A percentile compares a stretch with the other conserved stretches of the same genome.
phyloP scores from a whole-genome alignment of 2,888 invertebrate genomes.

The Catocala nupta region DNA sequence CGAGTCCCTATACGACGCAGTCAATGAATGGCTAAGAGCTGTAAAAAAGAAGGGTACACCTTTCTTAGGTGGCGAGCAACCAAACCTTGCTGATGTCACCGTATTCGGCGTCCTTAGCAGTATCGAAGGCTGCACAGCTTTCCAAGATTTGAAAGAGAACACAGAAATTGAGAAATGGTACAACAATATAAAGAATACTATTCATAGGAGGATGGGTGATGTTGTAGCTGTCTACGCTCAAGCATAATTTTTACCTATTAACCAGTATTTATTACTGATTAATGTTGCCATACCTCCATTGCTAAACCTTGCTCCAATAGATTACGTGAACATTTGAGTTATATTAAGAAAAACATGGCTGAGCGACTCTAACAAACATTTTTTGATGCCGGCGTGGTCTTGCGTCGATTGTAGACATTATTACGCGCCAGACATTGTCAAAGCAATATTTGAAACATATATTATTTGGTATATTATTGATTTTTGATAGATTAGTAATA shows the following conservation, averaged over 20 bases:
- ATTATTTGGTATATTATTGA: too few species aligned
- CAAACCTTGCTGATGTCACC: slow-evolving; percentile 97
- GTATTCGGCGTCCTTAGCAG: slow-evolving; percentile 96
- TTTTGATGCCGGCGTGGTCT: too few species aligned
- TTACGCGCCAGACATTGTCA: too few species aligned
- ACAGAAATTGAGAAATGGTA: slow-evolving; percentile 94
- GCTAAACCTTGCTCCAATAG: too few species aligned
- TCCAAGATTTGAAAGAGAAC: slow-evolving; percentile 91
- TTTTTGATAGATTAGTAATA: too few species aligned
- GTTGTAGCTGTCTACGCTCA: slow-evolving; percentile 57
- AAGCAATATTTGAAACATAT: too few species aligned
- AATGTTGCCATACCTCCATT: slow-evolving; percentile 3
- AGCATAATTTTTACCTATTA: neutral
- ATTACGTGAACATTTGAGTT: too few species aligned
- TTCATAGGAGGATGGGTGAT: slow-evolving; percentile 88
- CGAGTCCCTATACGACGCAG: slow-evolving; percentile 95
- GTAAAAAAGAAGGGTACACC: slow-evolving; percentile 90
- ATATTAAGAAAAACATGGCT: too few species aligned
- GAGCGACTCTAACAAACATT: too few species aligned
- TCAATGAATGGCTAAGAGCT: slow-evolving; percentile 92
- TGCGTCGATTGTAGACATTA: too few species aligned
- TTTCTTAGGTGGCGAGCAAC: slow-evolving; percentile 95
- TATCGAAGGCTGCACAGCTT: slow-evolving; percentile 97
- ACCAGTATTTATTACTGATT: neutral
- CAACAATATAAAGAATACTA: slow-evolving; percentile 89